Base-by-base conservation (phyloP, 2,113 vertebrate genomes). In the Megaleporinus macrocephalus region DNA sequence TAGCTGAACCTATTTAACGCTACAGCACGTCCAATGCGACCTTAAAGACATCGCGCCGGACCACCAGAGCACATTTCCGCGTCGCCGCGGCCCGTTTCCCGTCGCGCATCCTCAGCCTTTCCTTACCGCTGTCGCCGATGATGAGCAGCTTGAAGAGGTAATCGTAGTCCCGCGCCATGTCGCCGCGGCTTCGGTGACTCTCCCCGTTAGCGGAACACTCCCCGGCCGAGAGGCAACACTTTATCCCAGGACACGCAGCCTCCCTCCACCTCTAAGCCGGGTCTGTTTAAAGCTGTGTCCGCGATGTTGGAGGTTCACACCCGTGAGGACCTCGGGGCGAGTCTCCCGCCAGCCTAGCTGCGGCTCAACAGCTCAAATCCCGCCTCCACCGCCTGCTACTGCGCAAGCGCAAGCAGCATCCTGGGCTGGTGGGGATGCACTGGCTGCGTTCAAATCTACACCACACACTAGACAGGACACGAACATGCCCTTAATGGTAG, bases 101-200 rank as follows among this genome's bases (percentile, higher is more conserved):
- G 78, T 76, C 85, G 41, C 82, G 70, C 65, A 27, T 72, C 83
- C 85, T 49, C 86, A 79, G 44, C 16, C 61, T 88, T 83, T 87
- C 73, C 94, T 95, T 91, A 95, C 94, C 95, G 91, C 95, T 95
- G 89, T 95, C 95, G 80, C 95, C 95, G 90, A 95, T 95, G 89
- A 95, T 95, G 83, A 95, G 94, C 88, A 95, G 91, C 89, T 95
- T 95, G 89, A 95, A 95, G 86, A 95, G 94, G 87, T 95, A 94
- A 89, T 95, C 95, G 88, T 95, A 95, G 86, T 95, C 95, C 92
- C 95, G 88, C 91, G 95, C 95, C 95, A 95, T 95, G 80, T 26
- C 30, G 27, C 76, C 41, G 49, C 51, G 73, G 53, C 83, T 86
- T 89, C 89, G 86, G 86, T 87, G 82, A 85, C 87, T 83, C 49